phyloP scores from a whole-genome alignment of 2,113 vertebrate species.

The Ibidorhyncha struthersii region DNA sequence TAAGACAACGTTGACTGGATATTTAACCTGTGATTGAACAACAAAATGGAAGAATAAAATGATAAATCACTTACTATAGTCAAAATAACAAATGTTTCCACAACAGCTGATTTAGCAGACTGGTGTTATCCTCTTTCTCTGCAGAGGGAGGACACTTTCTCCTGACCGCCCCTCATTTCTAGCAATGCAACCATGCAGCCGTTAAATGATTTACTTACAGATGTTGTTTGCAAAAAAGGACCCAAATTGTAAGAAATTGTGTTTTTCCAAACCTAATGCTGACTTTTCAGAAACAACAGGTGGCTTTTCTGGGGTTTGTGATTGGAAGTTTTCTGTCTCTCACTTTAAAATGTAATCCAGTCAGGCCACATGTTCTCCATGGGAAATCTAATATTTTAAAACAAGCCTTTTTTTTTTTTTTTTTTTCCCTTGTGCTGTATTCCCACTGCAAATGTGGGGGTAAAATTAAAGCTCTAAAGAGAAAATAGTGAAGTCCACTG shows the following conservation, averaged over 20 bases:
- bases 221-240: not conserved
- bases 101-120: not conserved
- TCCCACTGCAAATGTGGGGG: not conserved
- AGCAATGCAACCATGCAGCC: not conserved
- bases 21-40: not conserved
- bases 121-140: not conserved
- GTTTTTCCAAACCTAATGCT: not conserved
- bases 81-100: not conserved
- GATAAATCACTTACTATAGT: not conserved
- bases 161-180: not conserved
- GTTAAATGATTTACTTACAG: not conserved
- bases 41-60: not conserved
- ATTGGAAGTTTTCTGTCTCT: not conserved
- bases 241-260: not conserved
- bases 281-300: not conserved
- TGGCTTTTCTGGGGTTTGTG: not conserved
- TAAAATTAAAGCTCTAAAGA: not conserved
- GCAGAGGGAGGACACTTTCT: not conserved
- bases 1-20: not conserved
- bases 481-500: not conserved
- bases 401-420: not conserved
- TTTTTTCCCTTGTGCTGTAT: not conserved
- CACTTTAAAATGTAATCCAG: rapidly evolving
- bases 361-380: no score
- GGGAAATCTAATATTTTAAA: not conserved